Base-by-base conservation (phyloP, 2,797 vertebrate species). In the Picus viridis region DNA sequence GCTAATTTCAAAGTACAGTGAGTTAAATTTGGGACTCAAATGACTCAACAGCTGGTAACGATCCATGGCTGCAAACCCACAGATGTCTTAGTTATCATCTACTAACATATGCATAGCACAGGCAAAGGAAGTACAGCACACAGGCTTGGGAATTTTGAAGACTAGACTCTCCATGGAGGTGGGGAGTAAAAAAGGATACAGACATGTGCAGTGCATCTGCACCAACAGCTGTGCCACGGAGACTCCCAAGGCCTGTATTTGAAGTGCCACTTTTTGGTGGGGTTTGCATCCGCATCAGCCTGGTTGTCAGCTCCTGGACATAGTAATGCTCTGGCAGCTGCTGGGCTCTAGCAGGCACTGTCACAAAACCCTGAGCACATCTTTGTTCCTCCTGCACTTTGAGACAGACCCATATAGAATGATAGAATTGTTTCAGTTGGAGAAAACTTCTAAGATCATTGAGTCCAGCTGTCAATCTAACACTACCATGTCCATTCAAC, bases 41-140 rank as follows among this genome's bases (percentile, higher is more conserved):
- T 96, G 95, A 96, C 91, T 96, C 92, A 95, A 94, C 94, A 95
- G 81, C 93, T 94, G 94, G 88, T 93, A 73, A 86, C 5, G 10
- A 89, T 92, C 89, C 82, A 30, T 45, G 81, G 92, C 83, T 92
- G 86, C 78, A 80, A 89, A 88, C 20, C 64, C 65, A 51, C 86
- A 93, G 92, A 95, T 92, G 90, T 59, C 74, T 93, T 41, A 12
- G 36, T 51, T 92, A 92, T 91, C 94, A 95, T 78, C 92, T 77
- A 62, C 94, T 47, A 41, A 74, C 84, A 93, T 6, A 72, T 59
- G 92, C 86, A 19, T 54, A 29, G 53, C 32, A 26, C 78, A 56
- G 76, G 71, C 15, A 0, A 56, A 83, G 61, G 70, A 81, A 94
- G 86, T 85, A 57, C 69, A 75, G 85, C 75, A 16, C 58, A 36